Base-by-base conservation (phyloP, 1,140 invertebrate species). In the Drosophila bifasciata region DNA sequence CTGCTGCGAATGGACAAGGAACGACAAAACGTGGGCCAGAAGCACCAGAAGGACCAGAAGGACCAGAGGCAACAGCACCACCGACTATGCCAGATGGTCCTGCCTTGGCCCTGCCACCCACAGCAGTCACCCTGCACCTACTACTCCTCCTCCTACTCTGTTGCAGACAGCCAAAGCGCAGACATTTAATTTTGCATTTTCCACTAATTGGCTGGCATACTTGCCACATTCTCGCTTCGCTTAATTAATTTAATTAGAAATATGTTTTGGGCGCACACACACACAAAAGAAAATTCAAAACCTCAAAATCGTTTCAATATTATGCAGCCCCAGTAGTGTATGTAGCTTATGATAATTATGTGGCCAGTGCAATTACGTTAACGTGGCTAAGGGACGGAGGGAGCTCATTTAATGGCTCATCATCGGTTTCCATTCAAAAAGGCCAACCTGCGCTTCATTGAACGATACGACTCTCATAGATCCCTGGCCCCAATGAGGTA, bases 231-330 rank as follows among this genome's bases (percentile, higher is more conserved):
- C 74, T 67, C 74, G 74, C 70, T 81, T 71, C 78, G 83, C 78
- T 71, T 88, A 86, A 86, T 88, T 86, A 83, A 86, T 86, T 88
- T 86, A 81, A 86, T 86, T 88, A 83, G 74, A 79, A 86, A 88
- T 86, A 88, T 83, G 66, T 80, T 85, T 64, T 58, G 55, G 68
- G n/a, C n/a, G n/a, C n/a, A n/a, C n/a, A n/a, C n/a, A n/a, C n/a
- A n/a, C 72, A 77, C 81, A 86, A 80, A 86, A 75, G 68, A 74
- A 74, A 77, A 48, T 23, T 52, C 53, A 67, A 67, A 75, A 59
- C 53, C 53, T 64, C 58, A 49, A 74, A 76, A 68, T 45, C 48
- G 49, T 58, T 69, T 49, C 62, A 70, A 70, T 55, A 74, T 71
- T 46, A 58, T 28, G 55, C 70, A 48, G 57, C 21, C 40, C 46